Evolutionary conservation across 2,797 vertebrate genomes (phyloP).

Genomic region (Chiloscyllium punctatum): DNA sequence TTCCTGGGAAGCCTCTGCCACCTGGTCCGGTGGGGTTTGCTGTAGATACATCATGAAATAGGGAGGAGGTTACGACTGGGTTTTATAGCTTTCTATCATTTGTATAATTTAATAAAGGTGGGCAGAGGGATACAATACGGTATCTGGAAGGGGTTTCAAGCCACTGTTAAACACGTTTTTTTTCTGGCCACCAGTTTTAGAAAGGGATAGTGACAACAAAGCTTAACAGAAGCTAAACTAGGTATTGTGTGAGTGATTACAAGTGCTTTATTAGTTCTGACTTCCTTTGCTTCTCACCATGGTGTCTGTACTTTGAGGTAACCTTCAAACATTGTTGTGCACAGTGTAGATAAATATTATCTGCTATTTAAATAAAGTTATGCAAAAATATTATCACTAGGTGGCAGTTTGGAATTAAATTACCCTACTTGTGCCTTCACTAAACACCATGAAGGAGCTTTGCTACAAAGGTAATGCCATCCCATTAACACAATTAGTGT

Average conservation of each 20-base stretch:
- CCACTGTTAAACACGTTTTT: background rate
- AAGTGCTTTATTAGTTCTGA: background rate
- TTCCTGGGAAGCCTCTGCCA: constrained; percentile 72
- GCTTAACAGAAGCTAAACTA: background rate
- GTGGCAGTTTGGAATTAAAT: background rate
- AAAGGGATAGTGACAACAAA: background rate
- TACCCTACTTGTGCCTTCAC: background rate
- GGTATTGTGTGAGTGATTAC: background rate
- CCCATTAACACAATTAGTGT: constrained; percentile 6
- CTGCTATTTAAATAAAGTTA: background rate
- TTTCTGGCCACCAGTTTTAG: background rate
- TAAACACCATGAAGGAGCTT: background rate
- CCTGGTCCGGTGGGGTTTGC: constrained; percentile 85
- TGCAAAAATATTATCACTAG: background rate
- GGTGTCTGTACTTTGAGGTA: background rate
- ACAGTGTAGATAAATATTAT: background rate
- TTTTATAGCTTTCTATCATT: constrained; percentile 30
- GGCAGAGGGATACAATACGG: constrained; percentile 40
- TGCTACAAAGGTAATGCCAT: background rate
- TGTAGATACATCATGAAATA: constrained; percentile 53
- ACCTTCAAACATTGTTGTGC: background rate
- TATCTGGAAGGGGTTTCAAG: constrained; percentile 41
- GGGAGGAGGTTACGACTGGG: constrained; percentile 16
- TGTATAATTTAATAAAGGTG: constrained; percentile 44
- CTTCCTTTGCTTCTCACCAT: background rate